These are phyloP conservation scores for Anguilla anguilla DNA, from an alignment of 2,797 vertebrate genomes.

Conservation along the genomic window DNA sequence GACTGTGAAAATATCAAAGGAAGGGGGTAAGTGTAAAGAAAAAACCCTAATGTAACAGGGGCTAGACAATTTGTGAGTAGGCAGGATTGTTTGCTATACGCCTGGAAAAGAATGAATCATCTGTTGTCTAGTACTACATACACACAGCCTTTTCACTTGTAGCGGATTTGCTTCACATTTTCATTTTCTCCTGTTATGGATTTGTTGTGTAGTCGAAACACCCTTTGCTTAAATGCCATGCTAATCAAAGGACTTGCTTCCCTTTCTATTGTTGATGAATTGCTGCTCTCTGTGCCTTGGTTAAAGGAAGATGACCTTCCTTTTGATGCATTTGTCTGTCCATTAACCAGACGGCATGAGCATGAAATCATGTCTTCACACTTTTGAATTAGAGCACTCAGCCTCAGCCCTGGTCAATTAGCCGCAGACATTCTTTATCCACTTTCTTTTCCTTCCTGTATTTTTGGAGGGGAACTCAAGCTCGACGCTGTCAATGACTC, in stretches of 20 bases:
- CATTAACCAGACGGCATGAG: constrained; percentile 5
- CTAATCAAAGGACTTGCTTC: not conserved
- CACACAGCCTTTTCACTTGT: not conserved
- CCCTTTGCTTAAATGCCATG: not conserved
- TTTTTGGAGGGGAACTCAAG: not conserved
- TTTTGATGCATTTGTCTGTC: constrained; percentile 16
- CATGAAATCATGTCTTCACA: constrained; percentile 32
- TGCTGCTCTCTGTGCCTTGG: not conserved
- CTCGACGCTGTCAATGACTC: not conserved
- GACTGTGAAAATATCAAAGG: too few relatives aligned
- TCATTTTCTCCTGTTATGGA: not conserved
- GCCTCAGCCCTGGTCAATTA: constrained; percentile 8
- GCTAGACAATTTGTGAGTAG: too few relatives aligned
- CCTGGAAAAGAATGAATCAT: not conserved
- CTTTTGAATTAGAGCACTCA: constrained; percentile 3
- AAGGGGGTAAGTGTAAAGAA: too few relatives aligned
- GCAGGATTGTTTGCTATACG: too few relatives aligned
- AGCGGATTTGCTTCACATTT: not conserved
- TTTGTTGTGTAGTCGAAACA: not conserved
- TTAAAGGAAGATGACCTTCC: constrained; percentile 30
- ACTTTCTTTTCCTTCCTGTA: not conserved
- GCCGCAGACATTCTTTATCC: not conserved
- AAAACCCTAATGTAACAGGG: too few relatives aligned
- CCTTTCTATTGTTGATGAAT: not conserved
- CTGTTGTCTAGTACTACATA: not conserved